A percentile compares a stretch with the other conserved stretches of the same genome.
These are phyloP conservation scores for Cetoscarus ocellatus DNA, from an alignment of 2,797 vertebrate genomes.

Conservation along the genomic window DNA sequence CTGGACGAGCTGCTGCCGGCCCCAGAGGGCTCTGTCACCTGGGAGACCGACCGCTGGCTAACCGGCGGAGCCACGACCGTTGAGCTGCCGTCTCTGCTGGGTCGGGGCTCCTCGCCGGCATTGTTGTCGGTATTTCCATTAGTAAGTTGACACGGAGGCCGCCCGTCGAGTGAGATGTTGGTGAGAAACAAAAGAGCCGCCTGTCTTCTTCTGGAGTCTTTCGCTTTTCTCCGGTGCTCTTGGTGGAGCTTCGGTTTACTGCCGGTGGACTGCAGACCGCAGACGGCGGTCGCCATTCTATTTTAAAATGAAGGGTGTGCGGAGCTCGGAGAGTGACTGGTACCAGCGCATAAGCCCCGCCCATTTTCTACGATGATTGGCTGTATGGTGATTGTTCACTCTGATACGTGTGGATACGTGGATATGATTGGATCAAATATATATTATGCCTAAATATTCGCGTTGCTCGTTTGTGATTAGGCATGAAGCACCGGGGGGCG, in stretches of 20 bases:
- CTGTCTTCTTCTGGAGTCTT: slow-evolving; percentile 90
- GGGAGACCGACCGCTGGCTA: slow-evolving; percentile 52
- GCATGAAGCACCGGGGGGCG: background rate
- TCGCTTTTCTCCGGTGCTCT: slow-evolving; percentile 78
- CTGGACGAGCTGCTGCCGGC: slow-evolving; percentile 61
- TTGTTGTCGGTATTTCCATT: slow-evolving; percentile 68
- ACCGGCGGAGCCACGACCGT: slow-evolving; percentile 44
- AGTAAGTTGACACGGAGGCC: slow-evolving; percentile 80
- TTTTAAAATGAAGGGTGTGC: slow-evolving; percentile 59
- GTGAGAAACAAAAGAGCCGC: slow-evolving; percentile 93
- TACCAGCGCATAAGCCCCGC: slow-evolving; percentile 37
- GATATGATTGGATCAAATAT: slow-evolving; percentile 56
- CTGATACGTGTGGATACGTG: background rate
- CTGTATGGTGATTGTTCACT: slow-evolving; percentile 1
- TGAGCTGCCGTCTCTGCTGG: slow-evolving; percentile 57
- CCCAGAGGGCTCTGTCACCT: slow-evolving; percentile 68
- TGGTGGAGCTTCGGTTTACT: slow-evolving; percentile 71
- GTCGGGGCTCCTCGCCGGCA: slow-evolving; percentile 65
- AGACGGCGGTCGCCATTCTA: slow-evolving; percentile 89
- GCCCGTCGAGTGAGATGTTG: slow-evolving; percentile 94
- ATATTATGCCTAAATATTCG: slow-evolving; percentile 15
- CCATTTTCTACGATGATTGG: slow-evolving; percentile 64
- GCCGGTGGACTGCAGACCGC: slow-evolving; percentile 73
- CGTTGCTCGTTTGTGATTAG: slow-evolving; percentile 58
- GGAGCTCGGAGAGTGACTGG: slow-evolving; percentile 39